Percentiles rank a stretch among this genome's conserved stretches.
These are phyloP conservation scores for Meganola albula DNA, from an alignment of 2,888 invertebrate species.

Conservation along the genomic window DNA sequence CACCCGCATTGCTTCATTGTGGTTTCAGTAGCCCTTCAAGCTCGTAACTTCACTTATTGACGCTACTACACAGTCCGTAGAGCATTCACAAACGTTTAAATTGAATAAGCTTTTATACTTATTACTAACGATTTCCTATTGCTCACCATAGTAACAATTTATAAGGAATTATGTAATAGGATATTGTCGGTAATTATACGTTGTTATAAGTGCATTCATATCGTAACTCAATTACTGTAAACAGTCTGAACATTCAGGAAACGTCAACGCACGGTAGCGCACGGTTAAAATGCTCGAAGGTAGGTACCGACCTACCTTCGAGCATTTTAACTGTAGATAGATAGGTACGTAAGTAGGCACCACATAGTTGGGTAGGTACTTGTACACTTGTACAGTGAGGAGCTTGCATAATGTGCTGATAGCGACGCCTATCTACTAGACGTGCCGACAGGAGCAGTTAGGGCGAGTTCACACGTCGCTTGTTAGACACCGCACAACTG, in stretches of 20 bases:
- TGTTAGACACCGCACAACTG: constrained; percentile 47
- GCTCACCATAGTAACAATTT: constrained; percentile 33
- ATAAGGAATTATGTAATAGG: constrained; percentile 35
- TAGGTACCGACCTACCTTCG: too few relatives aligned
- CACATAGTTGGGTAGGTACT: too few relatives aligned
- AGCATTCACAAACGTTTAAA: constrained; percentile 22
- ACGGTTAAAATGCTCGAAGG: too few relatives aligned
- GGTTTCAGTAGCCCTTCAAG: constrained; percentile 19
- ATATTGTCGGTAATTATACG: constrained; percentile 36
- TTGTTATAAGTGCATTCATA: constrained; percentile 44
- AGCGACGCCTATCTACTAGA: constrained; percentile 25
- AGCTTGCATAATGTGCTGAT: constrained; percentile 48
- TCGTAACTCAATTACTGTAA: constrained; percentile 52
- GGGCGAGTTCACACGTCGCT: constrained; percentile 47
- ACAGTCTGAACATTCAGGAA: constrained; percentile 55
- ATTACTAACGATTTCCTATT: constrained; percentile 28
- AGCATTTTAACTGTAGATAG: too few relatives aligned
- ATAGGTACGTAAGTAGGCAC: too few relatives aligned
- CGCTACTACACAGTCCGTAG: not conserved
- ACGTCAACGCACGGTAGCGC: constrained; percentile 45
- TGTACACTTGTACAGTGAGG: too few relatives aligned
- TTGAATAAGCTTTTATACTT: constrained; percentile 36
- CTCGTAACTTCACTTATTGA: not conserved
- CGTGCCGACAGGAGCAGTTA: constrained; percentile 41
- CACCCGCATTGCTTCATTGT: constrained; percentile 25